phyloP scores from a whole-genome alignment of 2,888 invertebrate genomes.

The Philhelius pedissequus region DNA sequence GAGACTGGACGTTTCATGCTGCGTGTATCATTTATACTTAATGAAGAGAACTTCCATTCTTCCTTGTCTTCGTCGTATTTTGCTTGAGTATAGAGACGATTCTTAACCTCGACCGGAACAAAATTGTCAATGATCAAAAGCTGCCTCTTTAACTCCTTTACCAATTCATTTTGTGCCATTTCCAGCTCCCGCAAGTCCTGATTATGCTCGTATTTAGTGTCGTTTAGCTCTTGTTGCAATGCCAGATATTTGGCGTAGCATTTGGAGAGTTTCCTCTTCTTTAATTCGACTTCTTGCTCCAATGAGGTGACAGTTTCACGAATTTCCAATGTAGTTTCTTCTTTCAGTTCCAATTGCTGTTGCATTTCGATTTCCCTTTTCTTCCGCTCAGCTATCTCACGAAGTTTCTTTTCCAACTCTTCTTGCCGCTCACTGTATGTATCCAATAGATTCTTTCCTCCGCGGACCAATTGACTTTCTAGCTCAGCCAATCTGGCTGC shows the following conservation, averaged over 20 bases:
- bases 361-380: conserved; percentile 90
- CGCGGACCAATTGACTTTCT: conserved; percentile 96
- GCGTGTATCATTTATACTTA: conserved; percentile 78
- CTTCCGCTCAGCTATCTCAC: conserved; percentile 92
- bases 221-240: conserved; percentile 87
- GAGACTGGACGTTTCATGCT: conserved; percentile 83
- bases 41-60: conserved; percentile 82
- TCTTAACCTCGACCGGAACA: conserved; percentile 90
- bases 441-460: conserved; percentile 96
- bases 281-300: conserved; percentile 98
- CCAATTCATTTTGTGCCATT: conserved; percentile 93
- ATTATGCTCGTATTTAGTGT: conserved; percentile 92
- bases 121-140: conserved; percentile 94
- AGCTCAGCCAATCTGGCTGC: conserved; percentile 89
- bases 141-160: conserved; percentile 93
- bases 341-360: conserved; percentile 94
- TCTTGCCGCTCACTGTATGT: conserved; percentile 96
- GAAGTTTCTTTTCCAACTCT: conserved; percentile 89
- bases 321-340: conserved; percentile 94
- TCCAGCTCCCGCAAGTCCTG: conserved; percentile 95
- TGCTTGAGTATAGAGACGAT: conserved; percentile 86
- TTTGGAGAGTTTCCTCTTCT: conserved; percentile 94
- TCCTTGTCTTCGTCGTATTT: conserved; percentile 91
- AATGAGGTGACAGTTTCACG: conserved; percentile 94
- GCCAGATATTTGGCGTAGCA: conserved; percentile 89